phyloP scores from a whole-genome alignment of 2,797 vertebrate species.

The Thalassophryne amazonica region DNA sequence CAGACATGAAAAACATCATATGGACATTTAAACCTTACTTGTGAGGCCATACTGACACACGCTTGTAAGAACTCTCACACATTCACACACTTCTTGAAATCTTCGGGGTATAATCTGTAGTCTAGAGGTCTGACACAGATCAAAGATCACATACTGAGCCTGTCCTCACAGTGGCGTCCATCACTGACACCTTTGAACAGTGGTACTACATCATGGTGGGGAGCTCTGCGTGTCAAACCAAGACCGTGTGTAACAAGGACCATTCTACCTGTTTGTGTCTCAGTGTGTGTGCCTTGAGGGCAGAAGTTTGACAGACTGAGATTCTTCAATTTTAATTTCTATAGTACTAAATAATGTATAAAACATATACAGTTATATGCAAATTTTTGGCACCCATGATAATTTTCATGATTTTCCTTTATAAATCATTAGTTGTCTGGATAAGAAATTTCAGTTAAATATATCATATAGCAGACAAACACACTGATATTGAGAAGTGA shows the following conservation, averaged over 20 bases:
- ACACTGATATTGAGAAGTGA: too few species aligned
- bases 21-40: not conserved
- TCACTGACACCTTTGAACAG: conserved; percentile 75
- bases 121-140: conserved; percentile 44
- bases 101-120: conserved; percentile 30
- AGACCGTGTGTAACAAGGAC: conserved; percentile 62
- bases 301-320: too few species aligned
- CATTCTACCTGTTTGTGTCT: conserved; percentile 45
- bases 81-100: conserved; percentile 23
- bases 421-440: too few species aligned
- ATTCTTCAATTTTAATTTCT: too few species aligned
- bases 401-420: too few species aligned
- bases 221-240: conserved; percentile 68
- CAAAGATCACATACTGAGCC: conserved; percentile 76
- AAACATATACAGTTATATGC: too few species aligned
- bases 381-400: too few species aligned
- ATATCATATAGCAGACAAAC: too few species aligned
- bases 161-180: conserved; percentile 55
- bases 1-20: not conserved
- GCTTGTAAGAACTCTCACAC: conserved; percentile 7
- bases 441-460: too few species aligned
- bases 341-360: too few species aligned
- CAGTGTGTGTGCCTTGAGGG: conserved; percentile 26
- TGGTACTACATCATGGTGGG: conserved; percentile 58
- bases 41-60: conserved; percentile 10